Evolutionary conservation across 2,797 vertebrate species (phyloP), one percentile per base, ranked within the genome.

Genomic region (Molossus molossus): DNA sequence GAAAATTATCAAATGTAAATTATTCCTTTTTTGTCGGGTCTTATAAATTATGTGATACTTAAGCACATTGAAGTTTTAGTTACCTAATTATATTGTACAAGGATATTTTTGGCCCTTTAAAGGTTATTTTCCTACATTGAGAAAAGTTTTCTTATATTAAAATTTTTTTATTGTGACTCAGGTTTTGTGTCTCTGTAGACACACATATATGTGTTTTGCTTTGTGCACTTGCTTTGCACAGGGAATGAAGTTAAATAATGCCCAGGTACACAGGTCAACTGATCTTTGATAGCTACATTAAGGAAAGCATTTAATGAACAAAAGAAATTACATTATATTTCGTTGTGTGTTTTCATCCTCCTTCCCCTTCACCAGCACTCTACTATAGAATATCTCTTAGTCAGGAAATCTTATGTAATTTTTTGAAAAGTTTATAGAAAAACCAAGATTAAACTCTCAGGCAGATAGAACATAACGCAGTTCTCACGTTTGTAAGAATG

Each of bases 121-220:
- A 53, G 60, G 17, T 87, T 37, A n/a, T 90, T 94, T 92, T 96
- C 97, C 96, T 98, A 97, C 89, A 97, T 94, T 95, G 95, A 97
- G 90, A 94, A 83, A 94, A 87, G 48, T 76, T 89, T 90, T 95
- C 95, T 90, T 96, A 90, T 77, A 97, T 88, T 93, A 94, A 88
- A 95, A 86, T 45, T 91, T 97, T 97, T 91, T 91, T 97, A 96
- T 96, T 96, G 69, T 75, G 87, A 96, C 96, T 97, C 97, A 97
- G 97, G 97, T 97, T 97, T 96, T 96, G 91, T 96, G 96, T 97
- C 95, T 97, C 25, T 81, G 29, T 33, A 94, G 21, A 97, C 60
- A 94, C 85, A 83, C 45, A 21, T 40, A 21, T 69, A 75, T 15
- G 45, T 72, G 50, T 76, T 96, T 97, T 96, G 86, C 84, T 97